Evolutionary conservation across 2,113 vertebrate species (phyloP), one percentile per base, ranked within the genome.

Genomic region (Dipodomys ordii): DNA sequence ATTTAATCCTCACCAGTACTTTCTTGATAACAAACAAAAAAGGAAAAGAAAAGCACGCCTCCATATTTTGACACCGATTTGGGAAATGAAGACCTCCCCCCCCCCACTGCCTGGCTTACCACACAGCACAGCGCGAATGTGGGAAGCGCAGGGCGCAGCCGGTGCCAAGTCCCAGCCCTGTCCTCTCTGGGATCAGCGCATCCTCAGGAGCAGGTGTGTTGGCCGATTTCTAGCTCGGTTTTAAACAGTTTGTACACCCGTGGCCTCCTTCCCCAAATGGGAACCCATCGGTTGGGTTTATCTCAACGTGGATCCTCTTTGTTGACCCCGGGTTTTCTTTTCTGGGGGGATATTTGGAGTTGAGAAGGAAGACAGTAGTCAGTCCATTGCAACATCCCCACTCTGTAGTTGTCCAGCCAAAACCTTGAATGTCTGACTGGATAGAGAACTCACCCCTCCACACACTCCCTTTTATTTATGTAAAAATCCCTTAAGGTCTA

Each of bases 181-280:
- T 39, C 39, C 39, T 39, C 39, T 39, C 39, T 39, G 39, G 39
- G 39, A 39, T 39, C 39, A 39, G 39, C 39, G 39, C 39, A 39
- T 39, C 39, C 39, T 39, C 39, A 39, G 39, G 64, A 3, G 65
- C 53, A 81, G 60, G 30, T 4, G 15, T 30, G n/a, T 44, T 30
- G 74, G 88, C 89, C 84, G 91, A 30, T 85, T 95, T 95, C 84
- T 93, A 23, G 57, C 74, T 93, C 15, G 2, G 22, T 93, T 93
- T 87, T 57, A 94, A 95, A 87, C 84, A 78, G 87, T 87, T 87
- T 82, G 57, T n/a, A 23, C 69, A 57, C 67, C 69, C 87, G 90
- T 93, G 95, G 92, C 89, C 93, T 94, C 91, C 35, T 96, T 97
- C 94, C 87, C 82, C 78, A 95, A 84, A 53, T 10, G 39, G 87